Evolutionary conservation across 2,797 vertebrate species (phyloP), one percentile per base, ranked within the genome.

Genomic region (Allobates femoralis): DNA sequence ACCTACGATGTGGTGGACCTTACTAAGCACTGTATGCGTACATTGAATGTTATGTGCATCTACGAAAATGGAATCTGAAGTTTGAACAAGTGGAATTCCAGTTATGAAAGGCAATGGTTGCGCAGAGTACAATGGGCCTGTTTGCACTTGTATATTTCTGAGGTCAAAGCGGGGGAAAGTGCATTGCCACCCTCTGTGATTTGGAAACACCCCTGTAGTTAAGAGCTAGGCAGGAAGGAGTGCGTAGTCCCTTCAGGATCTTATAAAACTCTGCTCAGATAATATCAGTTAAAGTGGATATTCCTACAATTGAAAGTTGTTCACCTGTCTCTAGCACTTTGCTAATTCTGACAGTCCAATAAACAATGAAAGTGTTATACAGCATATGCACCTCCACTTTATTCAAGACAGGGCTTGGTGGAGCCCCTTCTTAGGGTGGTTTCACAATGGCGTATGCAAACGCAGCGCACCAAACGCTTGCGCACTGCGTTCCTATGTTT

Each of bases 111-210:
- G 23, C 3, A 26, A 16, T 2, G 12, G 46, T 74, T 50, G 41
- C 71, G 26, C 71, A 2, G 71, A n/a, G 23, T 74, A 74, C 71
- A 50, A 26, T 74, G 71, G 71, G 71, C 71, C 46, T 74, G 71
- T 74, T 74, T 74, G 41, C 41, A 74, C 71, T 74, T 50, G 71
- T 71, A 15, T 69, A 34, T 6, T 5, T 26, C 23, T 26, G 23
- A 50, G 69, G 69, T 46, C 69, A 26, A 14, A 26, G 11, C 23
- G 50, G 23, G 67, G 71, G 46, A 74, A 50, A 6, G 71, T 74
- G 23, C 71, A 16, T 46, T 74, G 15, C 71, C 71, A 74, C 71
- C 71, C 37, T 26, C 41, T 50, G 37, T 26, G 71, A 23, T 41
- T 15, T 74, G 14, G 41, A 74, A 74, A 50, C 69, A 50, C 23